A percentile compares a stretch with the other conserved stretches of the same genome.
These are phyloP conservation scores for Timandra comae DNA, from an alignment of 2,888 invertebrate genomes.

Conservation along the genomic window DNA sequence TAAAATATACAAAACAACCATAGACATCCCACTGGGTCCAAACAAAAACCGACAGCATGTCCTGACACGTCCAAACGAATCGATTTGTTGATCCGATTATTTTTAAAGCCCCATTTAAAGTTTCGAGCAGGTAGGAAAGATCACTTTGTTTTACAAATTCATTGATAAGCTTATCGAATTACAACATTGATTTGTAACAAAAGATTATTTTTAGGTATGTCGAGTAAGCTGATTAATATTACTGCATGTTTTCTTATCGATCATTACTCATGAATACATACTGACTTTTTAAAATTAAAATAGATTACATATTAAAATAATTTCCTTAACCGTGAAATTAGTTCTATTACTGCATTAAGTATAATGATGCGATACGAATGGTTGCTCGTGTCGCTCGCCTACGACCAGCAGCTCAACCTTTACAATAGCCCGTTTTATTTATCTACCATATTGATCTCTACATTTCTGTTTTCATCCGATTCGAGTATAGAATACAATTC, in stretches of 20 bases:
- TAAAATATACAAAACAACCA: conserved; percentile 66
- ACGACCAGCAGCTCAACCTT: conserved; percentile 33
- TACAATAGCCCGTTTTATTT: conserved; percentile 60
- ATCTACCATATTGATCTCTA: conserved; percentile 64
- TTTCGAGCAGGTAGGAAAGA: conserved; percentile 41
- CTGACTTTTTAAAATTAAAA: too few relatives aligned
- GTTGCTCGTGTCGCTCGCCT: conserved; percentile 9
- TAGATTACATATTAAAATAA: too few relatives aligned
- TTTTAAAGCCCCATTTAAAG: conserved; percentile 33
- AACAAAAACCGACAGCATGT: conserved; percentile 64
- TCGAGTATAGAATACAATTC: conserved; percentile 53
- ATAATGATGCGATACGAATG: too few relatives aligned
- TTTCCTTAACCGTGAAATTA: too few relatives aligned
- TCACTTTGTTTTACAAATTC: conserved; percentile 60
- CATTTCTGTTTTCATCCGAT: conserved; percentile 41
- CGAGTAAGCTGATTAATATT: too few relatives aligned
- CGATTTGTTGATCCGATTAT: conserved; percentile 66
- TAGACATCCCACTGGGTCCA: conserved; percentile 58
- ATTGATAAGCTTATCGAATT: conserved; percentile 45
- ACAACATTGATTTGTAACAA: conserved; percentile 19
- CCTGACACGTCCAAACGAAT: conserved; percentile 65
- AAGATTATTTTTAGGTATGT: too few relatives aligned
- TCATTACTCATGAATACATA: too few relatives aligned
- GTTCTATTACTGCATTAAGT: too few relatives aligned
- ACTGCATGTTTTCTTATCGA: too few relatives aligned